Base-by-base conservation (phyloP, 2,797 vertebrate species). In the Alauda arvensis region DNA sequence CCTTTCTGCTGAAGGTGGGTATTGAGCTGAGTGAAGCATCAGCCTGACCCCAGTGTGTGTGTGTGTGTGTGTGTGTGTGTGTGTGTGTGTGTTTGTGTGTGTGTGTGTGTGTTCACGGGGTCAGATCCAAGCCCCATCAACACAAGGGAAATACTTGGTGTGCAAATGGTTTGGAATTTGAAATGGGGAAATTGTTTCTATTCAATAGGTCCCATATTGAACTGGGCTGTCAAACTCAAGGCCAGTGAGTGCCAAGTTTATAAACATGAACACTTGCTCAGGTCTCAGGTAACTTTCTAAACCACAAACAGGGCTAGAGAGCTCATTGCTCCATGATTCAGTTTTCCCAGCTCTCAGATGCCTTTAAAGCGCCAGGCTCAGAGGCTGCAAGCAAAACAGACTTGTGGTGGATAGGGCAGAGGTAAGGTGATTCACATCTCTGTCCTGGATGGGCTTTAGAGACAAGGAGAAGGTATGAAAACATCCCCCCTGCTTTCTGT, bases 181-280 rank as follows among this genome's bases (percentile, higher is more conserved):
- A 51, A 69, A 61, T 15, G 19, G 10, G 17, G 20, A 60, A 56
- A 63, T 34, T 31, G 8, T 43, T 85, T 80, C 9, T 69, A 10
- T 29, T 43, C 13, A 48, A 4, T 42, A 52, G 28, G 18, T 48
- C 33, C 15, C 7, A 7, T 48, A 65, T 13, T 26, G 24, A 69
- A 8, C 16, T 46, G 18, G 10, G 29, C 69, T 45, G 24, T 67
- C 3, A 0, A 69, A 23, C 18, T 57, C 18, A 31, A 85, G 25
- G 39, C 11, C 51, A 28, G 12, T 3, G 0, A 72, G 42, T 40
- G 25, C 20, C 1, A 1, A 0, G 1, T 53, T 80, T 43, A 25
- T 25, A 37, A 62, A 61, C 1, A 1, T 10, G 18, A 77, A 33
- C 31, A 42, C 18, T 37, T 48, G 19, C 31, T 61, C 19, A 40